Evolutionary conservation across 2,797 vertebrate genomes (phyloP), one percentile per base, ranked within the genome.

Genomic region (Rousettus madagascariensis): DNA sequence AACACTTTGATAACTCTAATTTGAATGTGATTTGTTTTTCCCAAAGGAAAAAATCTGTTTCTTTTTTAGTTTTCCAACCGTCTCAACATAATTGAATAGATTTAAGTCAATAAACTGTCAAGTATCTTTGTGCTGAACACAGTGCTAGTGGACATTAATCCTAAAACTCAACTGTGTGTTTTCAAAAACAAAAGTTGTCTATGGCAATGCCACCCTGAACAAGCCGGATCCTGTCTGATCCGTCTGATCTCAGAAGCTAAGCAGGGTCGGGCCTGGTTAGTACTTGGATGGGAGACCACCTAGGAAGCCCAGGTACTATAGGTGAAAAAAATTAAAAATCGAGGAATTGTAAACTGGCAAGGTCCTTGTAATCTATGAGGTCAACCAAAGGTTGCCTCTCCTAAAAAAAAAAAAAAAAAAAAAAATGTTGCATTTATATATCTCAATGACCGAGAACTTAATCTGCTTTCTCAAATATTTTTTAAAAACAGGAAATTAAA

Each of bases 391-490:
- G 15, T 16, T 49, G 15, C 49, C 49, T 49, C 49, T 49, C 49
- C 49, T 49, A 11, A 46, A 46, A 12, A 46, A 46, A 49, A 49
- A 86, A 77, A 86, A 77, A 12, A 46, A 46, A 49, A 49, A 86
- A 77, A 55, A 3, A 75, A 78, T 93, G 43, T 11, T 85, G 51
- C 6, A 30, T 2, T 20, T 46, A 13, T 72, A 68, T 71, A 74
- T 86, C 30, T 96, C 57, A 86, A 24, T 51, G 41, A 90, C 3
- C 78, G 28, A 91, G 9, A 8, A 53, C 11, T 30, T 80, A 92
- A 80, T 75, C 88, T 86, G 51, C 63, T 86, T 87, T 74, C 57
- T 85, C 36, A 89, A 91, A 8, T 86, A n/a, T 63, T 19, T 82
- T 26, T 61, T 26, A 36, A 63, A 57, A 59, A 43, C 26, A 71